phyloP scores from a whole-genome alignment of 1,140 invertebrate genomes.

The Lordiphosa collinella region DNA sequence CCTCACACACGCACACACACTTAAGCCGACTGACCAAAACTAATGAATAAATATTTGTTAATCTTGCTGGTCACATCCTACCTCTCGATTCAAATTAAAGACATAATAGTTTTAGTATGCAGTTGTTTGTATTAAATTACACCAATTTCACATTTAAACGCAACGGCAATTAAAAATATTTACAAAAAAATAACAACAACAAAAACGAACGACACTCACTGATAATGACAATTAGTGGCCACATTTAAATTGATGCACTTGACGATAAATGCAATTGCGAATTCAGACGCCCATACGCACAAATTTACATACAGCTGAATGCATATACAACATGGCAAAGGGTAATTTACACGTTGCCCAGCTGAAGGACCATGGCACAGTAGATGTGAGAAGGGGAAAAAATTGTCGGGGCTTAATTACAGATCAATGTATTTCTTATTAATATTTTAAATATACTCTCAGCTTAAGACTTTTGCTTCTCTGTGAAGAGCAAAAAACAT shows the following conservation, averaged over 20 bases:
- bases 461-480: no score
- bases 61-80: neutral
- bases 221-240: constrained; percentile 78
- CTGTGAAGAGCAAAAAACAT: no score
- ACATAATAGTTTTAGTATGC: neutral
- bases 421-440: no score
- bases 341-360: constrained; percentile 55
- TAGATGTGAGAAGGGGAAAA: no score
- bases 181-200: constrained; percentile 9
- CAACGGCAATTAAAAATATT: constrained; percentile 10
- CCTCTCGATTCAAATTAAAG: neutral
- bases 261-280: constrained; percentile 75
- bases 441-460: no score
- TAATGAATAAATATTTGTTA: constrained; percentile 48
- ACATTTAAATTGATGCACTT: constrained; percentile 78
- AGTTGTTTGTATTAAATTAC: constrained; percentile 21
- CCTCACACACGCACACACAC: neutral
- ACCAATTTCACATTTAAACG: constrained; percentile 2
- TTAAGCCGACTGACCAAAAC: constrained; percentile 44
- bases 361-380: no score
- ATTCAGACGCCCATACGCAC: constrained; percentile 30
- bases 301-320: constrained; percentile 1
- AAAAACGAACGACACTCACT: constrained; percentile 40
- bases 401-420: no score
- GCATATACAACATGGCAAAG: constrained; percentile 32